Conservation (phyloP, 2,113 vertebrate species). For the Boulengerochromis microlepis region DNA sequence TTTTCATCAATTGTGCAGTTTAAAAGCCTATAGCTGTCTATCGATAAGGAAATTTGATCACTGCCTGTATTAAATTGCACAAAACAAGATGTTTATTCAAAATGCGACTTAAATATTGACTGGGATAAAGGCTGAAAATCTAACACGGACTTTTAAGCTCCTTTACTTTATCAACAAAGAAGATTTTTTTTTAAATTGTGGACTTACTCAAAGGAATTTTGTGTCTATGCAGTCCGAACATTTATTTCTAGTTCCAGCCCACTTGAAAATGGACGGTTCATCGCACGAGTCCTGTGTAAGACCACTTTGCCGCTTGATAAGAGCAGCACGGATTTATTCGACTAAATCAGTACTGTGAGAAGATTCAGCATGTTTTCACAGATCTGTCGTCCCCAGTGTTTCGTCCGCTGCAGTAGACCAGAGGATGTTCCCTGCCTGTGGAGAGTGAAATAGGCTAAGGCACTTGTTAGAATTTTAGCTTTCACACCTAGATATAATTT, state of each 20-base stretch:
- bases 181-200: not conserved
- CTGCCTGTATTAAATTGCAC: conserved; percentile 6
- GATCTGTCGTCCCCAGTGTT: conserved; percentile 35
- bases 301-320: conserved; percentile 42
- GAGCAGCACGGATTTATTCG: conserved; percentile 52
- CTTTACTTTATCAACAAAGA: conserved; percentile 12
- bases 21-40: conserved; percentile 10
- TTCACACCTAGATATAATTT: conserved; percentile 37
- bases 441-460: conserved; percentile 51
- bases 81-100: conserved; percentile 25
- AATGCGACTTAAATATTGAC: conserved; percentile 26
- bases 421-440: conserved; percentile 46
- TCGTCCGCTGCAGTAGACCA: conserved; percentile 45
- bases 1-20: conserved; percentile 31
- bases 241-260: not conserved
- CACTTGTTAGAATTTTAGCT: conserved; percentile 52
- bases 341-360: conserved; percentile 52
- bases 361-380: conserved; percentile 53
- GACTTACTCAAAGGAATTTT: conserved; percentile 45
- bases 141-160: conserved; percentile 38
- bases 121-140: conserved; percentile 21
- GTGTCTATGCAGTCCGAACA: conserved; percentile 7
- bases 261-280: conserved; percentile 62
- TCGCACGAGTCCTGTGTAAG: conserved; percentile 22
- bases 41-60: conserved; percentile 3